These are phyloP conservation scores for Eurosta solidaginis DNA, from an alignment of 1,140 invertebrate genomes.

Conservation along the genomic window DNA sequence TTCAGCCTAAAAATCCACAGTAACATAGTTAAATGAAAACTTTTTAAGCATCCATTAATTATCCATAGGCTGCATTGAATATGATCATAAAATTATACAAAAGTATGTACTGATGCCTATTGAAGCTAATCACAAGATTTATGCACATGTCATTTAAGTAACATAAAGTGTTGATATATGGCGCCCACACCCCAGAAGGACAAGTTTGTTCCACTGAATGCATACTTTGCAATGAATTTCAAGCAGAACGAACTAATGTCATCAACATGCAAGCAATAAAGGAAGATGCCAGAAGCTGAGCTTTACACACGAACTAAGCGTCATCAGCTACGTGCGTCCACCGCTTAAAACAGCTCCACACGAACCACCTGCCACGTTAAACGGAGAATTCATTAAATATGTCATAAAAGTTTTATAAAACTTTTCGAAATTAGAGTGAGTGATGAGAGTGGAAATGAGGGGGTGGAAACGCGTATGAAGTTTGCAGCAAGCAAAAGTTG, in stretches of 20 bases:
- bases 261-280: not conserved
- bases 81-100: not conserved
- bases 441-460: not conserved
- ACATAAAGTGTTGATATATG: slow-evolving; percentile 1
- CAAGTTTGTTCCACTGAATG: not conserved
- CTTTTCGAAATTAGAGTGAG: not conserved
- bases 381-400: slow-evolving; percentile 16
- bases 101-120: not conserved
- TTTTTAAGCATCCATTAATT: too few species aligned
- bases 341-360: too few species aligned
- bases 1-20: too few species aligned
- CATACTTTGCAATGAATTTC: not conserved
- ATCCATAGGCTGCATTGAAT: too few species aligned
- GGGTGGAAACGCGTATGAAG: not conserved
- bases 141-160: slow-evolving; percentile 1
- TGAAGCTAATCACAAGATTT: not conserved
- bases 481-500: not conserved
- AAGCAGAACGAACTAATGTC: not conserved
- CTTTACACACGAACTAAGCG: not conserved
- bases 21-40: too few species aligned
- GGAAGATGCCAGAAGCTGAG: not conserved
- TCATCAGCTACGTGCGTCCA: too few species aligned
- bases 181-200: not conserved
- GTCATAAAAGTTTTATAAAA: slow-evolving; percentile 10
- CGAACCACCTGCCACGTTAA: not conserved